phyloP scores from a whole-genome alignment of 2,888 invertebrate genomes.

The Lysandra coridon region DNA sequence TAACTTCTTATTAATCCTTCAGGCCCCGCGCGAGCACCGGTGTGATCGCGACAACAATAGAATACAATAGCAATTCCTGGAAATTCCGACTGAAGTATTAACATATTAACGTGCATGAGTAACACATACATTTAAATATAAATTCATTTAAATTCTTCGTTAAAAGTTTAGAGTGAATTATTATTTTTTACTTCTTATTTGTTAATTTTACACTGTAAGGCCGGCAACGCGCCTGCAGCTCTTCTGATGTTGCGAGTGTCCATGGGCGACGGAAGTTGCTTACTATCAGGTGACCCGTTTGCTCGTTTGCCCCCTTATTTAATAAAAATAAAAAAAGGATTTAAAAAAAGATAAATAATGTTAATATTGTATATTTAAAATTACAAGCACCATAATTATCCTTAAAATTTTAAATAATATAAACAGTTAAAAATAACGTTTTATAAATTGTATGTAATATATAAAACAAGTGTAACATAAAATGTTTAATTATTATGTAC shows the following conservation, averaged over 20 bases:
- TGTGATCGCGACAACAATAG: too few relatives aligned
- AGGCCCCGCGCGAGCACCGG: too few relatives aligned
- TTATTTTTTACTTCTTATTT: background rate
- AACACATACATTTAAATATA: conserved; percentile 25
- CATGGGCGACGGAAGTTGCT: too few relatives aligned
- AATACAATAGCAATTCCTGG: too few relatives aligned
- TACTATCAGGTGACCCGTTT: too few relatives aligned
- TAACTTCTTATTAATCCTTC: too few relatives aligned
- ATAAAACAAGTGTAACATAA: conserved; percentile 21
- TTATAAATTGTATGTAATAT: conserved; percentile 1
- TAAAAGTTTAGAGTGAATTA: background rate
- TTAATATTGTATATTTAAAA: conserved; percentile 57
- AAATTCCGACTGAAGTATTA: too few relatives aligned
- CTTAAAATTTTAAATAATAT: conserved; percentile 30
- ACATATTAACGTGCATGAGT: background rate
- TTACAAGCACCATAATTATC: conserved; percentile 67
- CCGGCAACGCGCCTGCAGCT: too few relatives aligned
- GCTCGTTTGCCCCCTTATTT: too few relatives aligned
- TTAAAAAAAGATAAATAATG: conserved; percentile 37
- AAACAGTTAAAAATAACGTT: conserved; percentile 28
- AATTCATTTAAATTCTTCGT: conserved; percentile 36
- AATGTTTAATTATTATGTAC: background rate
- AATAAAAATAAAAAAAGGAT: too few relatives aligned
- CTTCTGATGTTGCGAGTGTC: too few relatives aligned
- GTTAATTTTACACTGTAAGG: background rate